Conservation (phyloP, 2,797 vertebrate species). For the Calcarius lapponicus region DNA sequence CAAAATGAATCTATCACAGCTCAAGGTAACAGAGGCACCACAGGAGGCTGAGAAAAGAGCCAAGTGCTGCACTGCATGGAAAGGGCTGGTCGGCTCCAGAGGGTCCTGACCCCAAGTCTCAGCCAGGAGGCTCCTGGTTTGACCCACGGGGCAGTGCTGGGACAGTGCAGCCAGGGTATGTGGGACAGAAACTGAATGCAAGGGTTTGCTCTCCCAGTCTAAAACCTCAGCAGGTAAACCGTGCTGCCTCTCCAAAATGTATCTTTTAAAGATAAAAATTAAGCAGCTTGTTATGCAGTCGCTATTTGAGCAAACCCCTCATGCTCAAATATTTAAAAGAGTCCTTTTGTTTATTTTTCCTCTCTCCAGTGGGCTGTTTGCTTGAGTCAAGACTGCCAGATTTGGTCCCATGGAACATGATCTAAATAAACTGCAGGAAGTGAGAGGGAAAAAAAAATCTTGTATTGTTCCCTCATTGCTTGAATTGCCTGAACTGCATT, state of each 20-base stretch:
- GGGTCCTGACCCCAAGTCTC: neutral
- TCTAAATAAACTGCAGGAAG: conserved; percentile 69
- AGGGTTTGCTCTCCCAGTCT: neutral
- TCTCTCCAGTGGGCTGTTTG: conserved; percentile 58
- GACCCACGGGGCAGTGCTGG: neutral
- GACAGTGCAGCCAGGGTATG: accelerated
- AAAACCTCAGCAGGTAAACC: neutral
- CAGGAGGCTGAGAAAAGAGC: neutral
- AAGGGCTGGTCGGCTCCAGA: neutral
- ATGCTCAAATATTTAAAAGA: conserved; percentile 49
- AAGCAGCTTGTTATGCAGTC: conserved; percentile 6
- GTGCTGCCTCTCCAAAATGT: neutral
- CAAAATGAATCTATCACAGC: neutral
- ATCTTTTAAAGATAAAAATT: conserved; percentile 44
- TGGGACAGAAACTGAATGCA: neutral
- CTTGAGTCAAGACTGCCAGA: conserved; percentile 63
- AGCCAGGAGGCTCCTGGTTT: neutral
- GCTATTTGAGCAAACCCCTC: conserved; percentile 20
- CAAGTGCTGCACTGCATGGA: neutral
- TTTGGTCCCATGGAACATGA: conserved; percentile 59
- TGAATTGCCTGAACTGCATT: conserved; percentile 55
- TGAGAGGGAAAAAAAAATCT: neutral
- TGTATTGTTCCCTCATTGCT: conserved; percentile 55
- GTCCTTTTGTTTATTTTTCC: conserved; percentile 61
- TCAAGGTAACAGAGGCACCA: conserved; percentile 1